These are phyloP conservation scores for Myopa testacea DNA, from an alignment of 2,888 invertebrate species.

Conservation along the genomic window DNA sequence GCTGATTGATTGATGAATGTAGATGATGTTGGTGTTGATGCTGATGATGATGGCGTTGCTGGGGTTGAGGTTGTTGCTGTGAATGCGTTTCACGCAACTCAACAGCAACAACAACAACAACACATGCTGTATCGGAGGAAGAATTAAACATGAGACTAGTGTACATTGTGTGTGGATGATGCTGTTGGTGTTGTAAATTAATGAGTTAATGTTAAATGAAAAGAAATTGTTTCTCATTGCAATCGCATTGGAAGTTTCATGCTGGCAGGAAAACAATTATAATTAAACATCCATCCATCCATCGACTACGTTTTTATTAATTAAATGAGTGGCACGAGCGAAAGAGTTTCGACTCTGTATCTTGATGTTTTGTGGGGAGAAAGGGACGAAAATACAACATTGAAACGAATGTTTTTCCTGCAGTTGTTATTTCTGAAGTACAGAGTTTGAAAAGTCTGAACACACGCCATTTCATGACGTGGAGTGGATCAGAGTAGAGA, in stretches of 20 bases:
- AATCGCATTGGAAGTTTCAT: neutral
- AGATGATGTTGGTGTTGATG: neutral
- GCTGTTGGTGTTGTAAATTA: neutral
- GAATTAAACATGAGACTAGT: neutral
- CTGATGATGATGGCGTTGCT: neutral
- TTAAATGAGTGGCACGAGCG: neutral
- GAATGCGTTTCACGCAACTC: no score
- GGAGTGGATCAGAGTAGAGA: no score
- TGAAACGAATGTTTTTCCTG: no score
- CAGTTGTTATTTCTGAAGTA: no score
- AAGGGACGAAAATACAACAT: no score
- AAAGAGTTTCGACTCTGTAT: no score
- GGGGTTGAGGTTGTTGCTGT: neutral
- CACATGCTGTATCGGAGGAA: neutral
- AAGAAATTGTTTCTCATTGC: neutral
- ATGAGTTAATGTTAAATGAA: neutral
- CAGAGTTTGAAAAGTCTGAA: no score
- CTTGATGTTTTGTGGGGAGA: no score
- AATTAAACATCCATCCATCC: slow-evolving; percentile 3
- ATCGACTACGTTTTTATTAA: neutral
- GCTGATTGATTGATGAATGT: slow-evolving; percentile 25
- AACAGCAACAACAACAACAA: no score
- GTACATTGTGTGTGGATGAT: neutral
- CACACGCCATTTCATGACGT: no score
- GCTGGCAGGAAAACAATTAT: neutral